Evolutionary conservation across 2,113 vertebrate genomes (phyloP), one percentile per base, ranked within the genome.

Genomic region (Anguilla japonica): DNA sequence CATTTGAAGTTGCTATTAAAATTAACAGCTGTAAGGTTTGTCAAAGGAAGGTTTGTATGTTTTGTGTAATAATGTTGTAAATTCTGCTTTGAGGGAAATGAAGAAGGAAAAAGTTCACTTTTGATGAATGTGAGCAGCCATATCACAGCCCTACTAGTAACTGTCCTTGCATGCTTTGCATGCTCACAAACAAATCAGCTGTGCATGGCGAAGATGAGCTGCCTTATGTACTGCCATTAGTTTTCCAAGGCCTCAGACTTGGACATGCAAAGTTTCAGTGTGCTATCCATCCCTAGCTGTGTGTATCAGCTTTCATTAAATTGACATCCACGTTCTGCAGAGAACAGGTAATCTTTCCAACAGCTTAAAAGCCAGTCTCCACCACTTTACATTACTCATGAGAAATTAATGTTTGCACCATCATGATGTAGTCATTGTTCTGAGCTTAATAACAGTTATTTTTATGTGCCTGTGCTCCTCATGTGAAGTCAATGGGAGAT

Each of bases 111-210:
- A n/a, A 5, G 26, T 13, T 75, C 9, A 15, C n/a, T 34, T 34
- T 75, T 75, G 9, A 13, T 75, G n/a, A 34, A 75, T 75, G n/a
- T 34, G 1, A 11, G 71, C 26, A 75, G n/a, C 8, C 8, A 29
- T 71, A 71, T 75, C n/a, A 13, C 26, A 29, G 6, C 11, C 2
- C 71, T 9, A 20, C 3, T 26, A 71, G 63, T 71, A 75, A 34
- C 26, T 75, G 6, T 29, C n/a, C n/a, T 63, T 22, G 4, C 22
- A 75, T 34, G n/a, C 71, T 75, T 75, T 75, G 7, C 11, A 53
- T 53, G 50, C 71, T 29, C 71, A 75, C n/a, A 63, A 75, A 9
- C 71, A 75, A 75, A 75, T 75, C n/a, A 75, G 71, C 71, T 75
- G n/a, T 34, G 71, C 26, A 13, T 34, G n/a, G 71, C 34, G 26